Percentiles rank a stretch among this genome's conserved stretches.
phyloP scores from a whole-genome alignment of 2,113 vertebrate species.

The Hydrochoerus hydrochaeris region DNA sequence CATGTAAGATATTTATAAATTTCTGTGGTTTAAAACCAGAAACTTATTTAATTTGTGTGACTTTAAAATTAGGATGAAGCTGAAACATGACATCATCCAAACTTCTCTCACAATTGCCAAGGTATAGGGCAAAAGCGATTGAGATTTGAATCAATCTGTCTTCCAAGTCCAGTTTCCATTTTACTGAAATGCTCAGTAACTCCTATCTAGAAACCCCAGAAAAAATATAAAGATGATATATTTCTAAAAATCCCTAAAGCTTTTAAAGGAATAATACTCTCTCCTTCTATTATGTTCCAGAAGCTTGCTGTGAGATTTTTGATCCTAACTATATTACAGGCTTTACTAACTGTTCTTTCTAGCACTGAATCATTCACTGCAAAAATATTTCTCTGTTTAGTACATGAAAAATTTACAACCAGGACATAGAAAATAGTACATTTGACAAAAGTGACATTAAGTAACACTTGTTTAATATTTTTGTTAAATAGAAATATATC shows the following conservation, averaged over 20 bases:
- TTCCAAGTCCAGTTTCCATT: conserved; percentile 52
- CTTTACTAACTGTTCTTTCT: conserved; percentile 25
- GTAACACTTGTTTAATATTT: background rate
- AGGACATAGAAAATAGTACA: background rate
- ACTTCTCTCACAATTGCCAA: conserved; percentile 53
- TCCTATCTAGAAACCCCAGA: conserved; percentile 47
- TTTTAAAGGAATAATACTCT: conserved; percentile 58
- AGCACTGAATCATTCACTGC: background rate
- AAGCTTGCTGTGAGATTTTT: conserved; percentile 18
- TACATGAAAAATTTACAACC: background rate
- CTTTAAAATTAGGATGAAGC: background rate
- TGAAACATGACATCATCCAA: conserved; percentile 47
- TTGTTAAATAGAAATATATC: background rate
- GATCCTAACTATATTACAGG: conserved; percentile 64
- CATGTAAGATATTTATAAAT: background rate
- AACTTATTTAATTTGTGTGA: conserved; percentile 35
- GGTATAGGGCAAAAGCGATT: conserved; percentile 65
- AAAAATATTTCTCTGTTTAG: background rate
- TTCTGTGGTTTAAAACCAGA: conserved; percentile 38
- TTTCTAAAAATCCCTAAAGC: conserved; percentile 64
- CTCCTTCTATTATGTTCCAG: conserved; percentile 18
- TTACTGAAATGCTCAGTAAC: conserved; percentile 7
- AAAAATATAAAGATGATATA: conserved; percentile 49
- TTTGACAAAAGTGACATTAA: background rate
- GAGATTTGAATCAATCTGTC: conserved; percentile 53